phyloP scores from a whole-genome alignment of 2,113 vertebrate species.

The human (Homo sapiens) region GRCh38 chr2:168745001-168745500 shows the following conservation, averaged over 20 bases:
- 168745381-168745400: too few species aligned
- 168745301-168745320: too few species aligned
- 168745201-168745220: background rate
- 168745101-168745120: background rate
- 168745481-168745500: too few species aligned
- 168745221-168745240: background rate
- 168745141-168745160: background rate
- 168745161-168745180: background rate
- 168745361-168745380: too few species aligned
- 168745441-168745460: too few species aligned
- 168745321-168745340: too few species aligned
- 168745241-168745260: background rate
- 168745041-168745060: background rate
- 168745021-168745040: background rate
- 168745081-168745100: background rate
- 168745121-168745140: background rate
- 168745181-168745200: background rate
- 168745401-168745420: too few species aligned
- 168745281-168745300: too few species aligned
- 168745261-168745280: too few species aligned
- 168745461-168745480: too few species aligned
- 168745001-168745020: background rate
- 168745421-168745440: too few species aligned
- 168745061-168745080: background rate
- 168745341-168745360: too few species aligned